phyloP scores from a whole-genome alignment of 1,140 invertebrate species.

The Brachionus calyciflorus region DNA sequence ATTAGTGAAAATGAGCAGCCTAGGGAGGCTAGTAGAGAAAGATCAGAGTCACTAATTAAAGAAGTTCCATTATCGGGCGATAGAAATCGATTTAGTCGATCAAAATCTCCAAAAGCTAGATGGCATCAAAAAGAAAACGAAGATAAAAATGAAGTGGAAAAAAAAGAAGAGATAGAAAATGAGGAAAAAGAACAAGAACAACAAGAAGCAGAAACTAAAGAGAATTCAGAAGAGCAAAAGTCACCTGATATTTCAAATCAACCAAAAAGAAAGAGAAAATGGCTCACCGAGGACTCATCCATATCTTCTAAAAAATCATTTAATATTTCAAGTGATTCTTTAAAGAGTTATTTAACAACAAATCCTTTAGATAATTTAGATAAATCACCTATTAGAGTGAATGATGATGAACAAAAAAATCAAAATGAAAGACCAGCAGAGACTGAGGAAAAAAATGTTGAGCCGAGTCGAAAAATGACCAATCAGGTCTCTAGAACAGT shows the following conservation, averaged over 20 bases:
- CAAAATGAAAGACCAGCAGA: no score
- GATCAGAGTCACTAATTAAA: conserved; percentile 31
- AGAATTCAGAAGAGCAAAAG: background rate
- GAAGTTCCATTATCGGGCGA: conserved; percentile 34
- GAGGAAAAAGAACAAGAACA: no score
- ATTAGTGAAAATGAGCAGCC: background rate
- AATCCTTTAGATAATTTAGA: conserved; percentile 19
- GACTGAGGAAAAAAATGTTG: no score
- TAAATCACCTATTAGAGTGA: background rate
- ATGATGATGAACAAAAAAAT: background rate
- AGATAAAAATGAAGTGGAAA: no score
- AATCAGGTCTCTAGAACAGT: background rate
- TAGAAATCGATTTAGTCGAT: conserved; percentile 40
- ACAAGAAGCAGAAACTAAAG: background rate
- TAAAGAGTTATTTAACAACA: conserved; percentile 16
- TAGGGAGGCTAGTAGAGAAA: background rate
- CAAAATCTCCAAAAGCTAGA: conserved; percentile 45
- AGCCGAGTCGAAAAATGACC: background rate
- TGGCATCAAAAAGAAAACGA: conserved; percentile 17
- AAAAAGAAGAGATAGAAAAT: no score
- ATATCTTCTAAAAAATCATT: conserved; percentile 23
- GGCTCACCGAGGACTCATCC: conserved; percentile 16
- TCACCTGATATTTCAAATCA: background rate
- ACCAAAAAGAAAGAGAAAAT: conserved; percentile 23
- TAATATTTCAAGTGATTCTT: conserved; percentile 8